Evolutionary conservation across 1,140 invertebrate species (phyloP), one percentile per base, ranked within the genome.

Genomic region (Andricus grossulariae): DNA sequence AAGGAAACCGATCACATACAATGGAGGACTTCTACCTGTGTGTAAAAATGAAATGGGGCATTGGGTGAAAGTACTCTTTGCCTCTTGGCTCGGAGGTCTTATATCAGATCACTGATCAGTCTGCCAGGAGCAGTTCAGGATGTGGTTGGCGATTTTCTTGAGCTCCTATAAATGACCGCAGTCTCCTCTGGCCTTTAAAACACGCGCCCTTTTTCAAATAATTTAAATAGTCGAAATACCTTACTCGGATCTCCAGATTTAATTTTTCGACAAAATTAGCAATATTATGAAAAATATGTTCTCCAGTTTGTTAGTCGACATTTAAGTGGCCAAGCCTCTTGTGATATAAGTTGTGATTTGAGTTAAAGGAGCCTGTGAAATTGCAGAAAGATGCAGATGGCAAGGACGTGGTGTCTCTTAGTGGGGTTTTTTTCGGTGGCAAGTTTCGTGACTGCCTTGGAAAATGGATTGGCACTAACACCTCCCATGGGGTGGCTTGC

Each of bases 401-500:
- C 82, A 75, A 76, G 81, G 82, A 82, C 77, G 78, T 82, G 79
- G 80, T 83, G 82, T 70, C 70, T 82, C 71, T 12, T 85, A 54
- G 74, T 83, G 78, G 75, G 75, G 4, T 39, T 54, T 74, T 87
- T 74, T 72, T 82, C 73, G 49, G 72, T 74, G 73, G 66, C 75
- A 45, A 74, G 73, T 66, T 75, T 84, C 25, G 77, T 50, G 50
- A 39, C 60, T 13, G 91, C 86, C 77, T 91, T 97, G 78, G 96
- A 97, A 81, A 97, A 97, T 94, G 97, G 97, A 10, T 86, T 97
- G 80, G 96, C 95, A 7, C 91, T 93, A 74, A 97, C 96, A 76
- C 97, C 97, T 21, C 97, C 97, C 0, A 96, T 95, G 95, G 94
- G 94, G 50, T 99, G 97, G 97, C 93, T 98, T 78, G 96, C 97